phyloP scores from a whole-genome alignment of 1,140 invertebrate species.

The Thalassaphorura encarpata region DNA sequence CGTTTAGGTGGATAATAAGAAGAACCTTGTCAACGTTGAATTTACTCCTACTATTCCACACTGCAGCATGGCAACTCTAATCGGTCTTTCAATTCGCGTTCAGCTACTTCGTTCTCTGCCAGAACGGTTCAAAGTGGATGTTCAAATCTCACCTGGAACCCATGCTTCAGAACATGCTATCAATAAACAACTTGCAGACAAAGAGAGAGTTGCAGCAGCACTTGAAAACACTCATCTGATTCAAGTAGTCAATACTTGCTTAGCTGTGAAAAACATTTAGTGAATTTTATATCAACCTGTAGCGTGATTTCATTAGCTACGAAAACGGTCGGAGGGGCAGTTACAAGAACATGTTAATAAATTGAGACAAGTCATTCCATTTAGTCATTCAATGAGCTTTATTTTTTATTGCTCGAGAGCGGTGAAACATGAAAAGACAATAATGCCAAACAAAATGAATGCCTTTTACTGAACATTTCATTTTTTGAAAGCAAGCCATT shows the following conservation, averaged over 20 bases:
- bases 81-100: slow-evolving; percentile 77
- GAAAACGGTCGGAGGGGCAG: no score
- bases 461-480: no score
- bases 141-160: slow-evolving; percentile 82
- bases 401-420: no score
- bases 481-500: no score
- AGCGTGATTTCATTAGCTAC: no score
- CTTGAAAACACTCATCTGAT: slow-evolving; percentile 85
- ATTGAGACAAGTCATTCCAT: no score
- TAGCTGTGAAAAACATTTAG: slow-evolving; percentile 33
- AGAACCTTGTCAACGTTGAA: slow-evolving; percentile 59
- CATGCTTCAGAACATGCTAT: slow-evolving; percentile 85
- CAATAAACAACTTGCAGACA: slow-evolving; percentile 96
- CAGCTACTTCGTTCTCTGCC: slow-evolving; percentile 82
- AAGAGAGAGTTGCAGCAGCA: slow-evolving; percentile 94
- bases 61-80: slow-evolving; percentile 97
- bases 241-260: slow-evolving; percentile 89
- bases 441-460: no score
- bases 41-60: slow-evolving; percentile 99
- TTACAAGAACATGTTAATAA: no score
- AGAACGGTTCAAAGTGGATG: slow-evolving; percentile 72
- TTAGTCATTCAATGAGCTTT: no score
- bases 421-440: no score
- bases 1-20: slow-evolving; percentile 53
- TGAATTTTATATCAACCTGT: no score